Percentiles rank a stretch among this genome's conserved stretches.
phyloP scores from a whole-genome alignment of 2,888 invertebrate genomes.

The Drosophila planitibia region DNA sequence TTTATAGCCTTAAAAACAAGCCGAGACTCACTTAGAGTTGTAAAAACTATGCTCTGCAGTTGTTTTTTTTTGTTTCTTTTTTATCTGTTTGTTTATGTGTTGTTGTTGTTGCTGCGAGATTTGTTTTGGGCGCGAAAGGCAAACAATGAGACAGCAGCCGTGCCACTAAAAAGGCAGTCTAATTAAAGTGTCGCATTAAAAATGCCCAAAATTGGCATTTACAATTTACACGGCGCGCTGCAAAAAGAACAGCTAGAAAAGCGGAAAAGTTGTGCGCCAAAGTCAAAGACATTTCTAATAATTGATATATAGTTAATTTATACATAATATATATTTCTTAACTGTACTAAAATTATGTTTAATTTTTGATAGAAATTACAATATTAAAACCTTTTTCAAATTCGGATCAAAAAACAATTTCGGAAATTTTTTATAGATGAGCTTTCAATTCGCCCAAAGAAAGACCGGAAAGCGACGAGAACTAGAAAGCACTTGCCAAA shows the following conservation, averaged over 20 bases:
- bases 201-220: slow-evolving; percentile 65
- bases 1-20: slow-evolving; percentile 72
- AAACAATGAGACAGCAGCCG: slow-evolving; percentile 8
- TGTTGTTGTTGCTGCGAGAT: slow-evolving; percentile 34
- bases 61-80: slow-evolving; percentile 25
- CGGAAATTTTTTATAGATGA: neutral
- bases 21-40: slow-evolving; percentile 34
- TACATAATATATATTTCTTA: neutral
- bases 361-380: neutral
- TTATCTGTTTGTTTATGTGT: slow-evolving; percentile 2
- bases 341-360: neutral
- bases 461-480: slow-evolving; percentile 1
- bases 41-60: slow-evolving; percentile 49
- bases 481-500: slow-evolving; percentile 11
- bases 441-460: neutral
- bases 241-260: slow-evolving; percentile 2
- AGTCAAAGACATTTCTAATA: neutral
- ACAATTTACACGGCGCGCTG: slow-evolving; percentile 9
- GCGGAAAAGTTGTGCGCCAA: neutral
- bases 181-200: slow-evolving; percentile 68
- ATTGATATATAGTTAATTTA: neutral
- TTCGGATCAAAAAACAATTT: neutral
- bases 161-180: slow-evolving; percentile 61
- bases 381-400: neutral
- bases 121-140: slow-evolving; percentile 31